These are phyloP conservation scores for Mactra quadrangularis DNA, from an alignment of 1,140 invertebrate genomes.

Conservation along the genomic window DNA sequence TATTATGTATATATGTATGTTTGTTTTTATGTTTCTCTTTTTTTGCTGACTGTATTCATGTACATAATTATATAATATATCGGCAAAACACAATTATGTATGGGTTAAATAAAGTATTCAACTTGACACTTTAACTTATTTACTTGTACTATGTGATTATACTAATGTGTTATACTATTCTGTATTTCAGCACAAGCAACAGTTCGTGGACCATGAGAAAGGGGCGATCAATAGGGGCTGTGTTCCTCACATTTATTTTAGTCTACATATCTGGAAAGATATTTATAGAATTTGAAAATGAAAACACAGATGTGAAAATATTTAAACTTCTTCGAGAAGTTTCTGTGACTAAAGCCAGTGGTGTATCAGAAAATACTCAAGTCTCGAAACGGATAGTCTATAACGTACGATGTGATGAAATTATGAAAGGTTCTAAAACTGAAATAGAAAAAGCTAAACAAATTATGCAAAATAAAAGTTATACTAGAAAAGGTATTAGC, in stretches of 20 bases:
- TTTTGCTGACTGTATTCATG: too few relatives aligned
- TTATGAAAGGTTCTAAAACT: conserved; percentile 10
- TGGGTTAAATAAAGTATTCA: too few relatives aligned
- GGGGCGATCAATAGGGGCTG: background rate
- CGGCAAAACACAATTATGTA: too few relatives aligned
- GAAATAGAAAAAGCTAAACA: conserved; percentile 36
- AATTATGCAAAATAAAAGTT: conserved; percentile 10
- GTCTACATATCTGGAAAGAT: conserved; percentile 19
- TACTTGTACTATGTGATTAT: too few relatives aligned
- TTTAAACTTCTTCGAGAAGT: background rate
- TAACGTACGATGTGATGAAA: conserved; percentile 37
- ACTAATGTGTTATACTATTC: too few relatives aligned
- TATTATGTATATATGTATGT: too few relatives aligned
- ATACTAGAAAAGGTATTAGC: background rate
- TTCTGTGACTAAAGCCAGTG: too few relatives aligned
- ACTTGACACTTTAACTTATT: too few relatives aligned
- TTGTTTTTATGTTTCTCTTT: too few relatives aligned
- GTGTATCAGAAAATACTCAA: too few relatives aligned
- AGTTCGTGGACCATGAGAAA: background rate
- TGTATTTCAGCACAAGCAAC: background rate
- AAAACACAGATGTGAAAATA: background rate
- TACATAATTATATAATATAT: too few relatives aligned
- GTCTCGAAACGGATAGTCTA: conserved; percentile 13
- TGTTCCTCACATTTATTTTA: background rate
- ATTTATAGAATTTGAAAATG: background rate